Evolutionary conservation across 2,797 vertebrate species (phyloP).

Genomic region (Meriones psammophilus): DNA sequence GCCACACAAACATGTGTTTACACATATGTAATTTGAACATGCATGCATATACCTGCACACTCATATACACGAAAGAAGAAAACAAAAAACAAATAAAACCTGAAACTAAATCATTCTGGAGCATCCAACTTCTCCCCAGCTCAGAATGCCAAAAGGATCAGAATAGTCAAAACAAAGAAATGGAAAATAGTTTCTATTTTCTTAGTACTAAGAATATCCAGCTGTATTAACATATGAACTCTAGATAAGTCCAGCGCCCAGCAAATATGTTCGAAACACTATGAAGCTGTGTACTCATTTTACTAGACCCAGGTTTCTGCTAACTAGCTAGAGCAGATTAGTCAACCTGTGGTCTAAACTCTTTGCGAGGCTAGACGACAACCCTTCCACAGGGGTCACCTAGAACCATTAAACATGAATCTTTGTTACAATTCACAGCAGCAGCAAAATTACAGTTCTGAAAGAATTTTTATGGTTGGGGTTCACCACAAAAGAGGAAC

Average conservation of each 20-base stretch:
- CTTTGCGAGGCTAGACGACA: not conserved
- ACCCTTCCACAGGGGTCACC: not conserved
- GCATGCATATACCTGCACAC: not conserved
- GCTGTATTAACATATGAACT: too few species aligned
- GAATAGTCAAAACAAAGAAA: conserved; percentile 38
- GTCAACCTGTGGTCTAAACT: not conserved
- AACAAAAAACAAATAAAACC: not conserved
- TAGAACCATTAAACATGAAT: not conserved
- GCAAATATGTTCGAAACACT: too few species aligned
- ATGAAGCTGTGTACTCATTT: too few species aligned
- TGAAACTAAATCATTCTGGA: not conserved
- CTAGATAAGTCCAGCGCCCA: too few species aligned
- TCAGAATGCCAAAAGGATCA: conserved; percentile 33
- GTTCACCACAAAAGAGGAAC: not conserved
- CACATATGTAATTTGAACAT: not conserved
- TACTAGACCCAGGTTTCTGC: conserved; percentile 32
- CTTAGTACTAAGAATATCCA: too few species aligned
- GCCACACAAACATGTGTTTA: not conserved
- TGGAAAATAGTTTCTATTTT: too few species aligned
- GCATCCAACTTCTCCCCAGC: not conserved
- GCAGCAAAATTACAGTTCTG: not conserved
- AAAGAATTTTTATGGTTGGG: not conserved
- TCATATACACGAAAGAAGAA: not conserved
- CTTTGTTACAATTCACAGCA: too few species aligned
- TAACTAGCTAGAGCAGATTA: not conserved